Evolutionary conservation across 2,888 invertebrate genomes (phyloP), one percentile per base, ranked within the genome.

Genomic region (Hydriomena furcata): DNA sequence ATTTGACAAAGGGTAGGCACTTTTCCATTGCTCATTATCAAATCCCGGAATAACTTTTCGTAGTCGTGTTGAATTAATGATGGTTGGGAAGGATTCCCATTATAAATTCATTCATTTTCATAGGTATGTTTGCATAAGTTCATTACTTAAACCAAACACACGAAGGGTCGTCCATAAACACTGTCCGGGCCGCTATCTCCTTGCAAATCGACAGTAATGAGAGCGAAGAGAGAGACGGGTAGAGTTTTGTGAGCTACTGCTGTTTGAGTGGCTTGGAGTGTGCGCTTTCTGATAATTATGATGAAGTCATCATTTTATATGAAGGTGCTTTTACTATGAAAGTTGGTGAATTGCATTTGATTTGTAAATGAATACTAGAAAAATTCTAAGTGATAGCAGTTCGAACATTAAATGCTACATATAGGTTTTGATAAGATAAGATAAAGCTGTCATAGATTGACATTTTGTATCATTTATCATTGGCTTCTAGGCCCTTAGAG

Each of bases 201-300:
- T 66, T 62, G 70, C 63, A 66, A 73, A 76, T 76, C 68, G 57
- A 51, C 54, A 47, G 64, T 73, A 73, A 76, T 71, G 67, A 73
- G 63, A 58, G 60, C 17, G 52, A 55, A 60, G 65, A 71, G 56
- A 55, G 68, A 60, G 70, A 73, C 45, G 48, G 63, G 31, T 51
- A 53, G 44, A 49, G 35, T 36, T 49, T 41, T 53, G 38, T 31
- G 10, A 34, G 45, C 43, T 52, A 31, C 31, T 20, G 28, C 44
- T 25, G 11, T 6, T 24, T 27, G 27, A 31, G 24, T 48, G 40
- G 34, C 36, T 40, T 41, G 11, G 13, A 31, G 32, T 36, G 27
- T 23, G 46, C 24, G 13, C 24, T 32, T 13, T 51, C 20, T 23
- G 38, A 28, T 27, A 10, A 27, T 48, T 38, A 43, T 38, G 43